Evolutionary conservation across 1,140 invertebrate species (phyloP).

Genomic region (Ceratoteleas bidentatus): DNA sequence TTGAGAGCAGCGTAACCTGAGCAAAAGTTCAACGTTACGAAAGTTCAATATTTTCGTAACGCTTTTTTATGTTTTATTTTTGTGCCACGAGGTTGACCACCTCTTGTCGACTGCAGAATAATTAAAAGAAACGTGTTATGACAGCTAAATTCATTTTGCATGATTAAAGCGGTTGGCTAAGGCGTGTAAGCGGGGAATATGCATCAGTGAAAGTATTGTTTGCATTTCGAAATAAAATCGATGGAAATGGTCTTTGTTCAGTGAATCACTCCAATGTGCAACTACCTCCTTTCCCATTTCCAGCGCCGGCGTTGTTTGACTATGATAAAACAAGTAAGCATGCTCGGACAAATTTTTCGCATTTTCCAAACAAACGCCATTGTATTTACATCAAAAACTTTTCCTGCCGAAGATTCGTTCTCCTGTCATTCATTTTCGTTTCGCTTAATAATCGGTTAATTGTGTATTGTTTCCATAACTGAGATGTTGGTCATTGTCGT

Average conservation of each 20-base stretch:
- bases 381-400: too few species aligned
- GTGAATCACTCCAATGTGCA: conserved; percentile 19
- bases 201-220: conserved; percentile 45
- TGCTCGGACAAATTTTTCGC: background rate
- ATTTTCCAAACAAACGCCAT: background rate
- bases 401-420: too few species aligned
- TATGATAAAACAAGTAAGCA: background rate
- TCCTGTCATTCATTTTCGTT: too few species aligned
- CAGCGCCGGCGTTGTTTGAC: background rate
- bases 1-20: too few species aligned
- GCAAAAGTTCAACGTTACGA: too few species aligned
- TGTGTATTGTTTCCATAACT: too few species aligned
- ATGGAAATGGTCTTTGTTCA: conserved; percentile 37
- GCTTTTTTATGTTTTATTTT: too few species aligned
- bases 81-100: too few species aligned
- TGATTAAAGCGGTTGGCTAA: conserved; percentile 40
- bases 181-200: conserved; percentile 25
- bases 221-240: conserved; percentile 46
- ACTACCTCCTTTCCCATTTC: background rate
- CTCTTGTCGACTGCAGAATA: conserved; percentile 1
- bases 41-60: too few species aligned
- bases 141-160: conserved; percentile 38
- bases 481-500: too few species aligned
- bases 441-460: too few species aligned
- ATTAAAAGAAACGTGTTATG: conserved; percentile 27